Base-by-base conservation (phyloP, 2,888 invertebrate genomes). In the Rhagonycha fulva region DNA sequence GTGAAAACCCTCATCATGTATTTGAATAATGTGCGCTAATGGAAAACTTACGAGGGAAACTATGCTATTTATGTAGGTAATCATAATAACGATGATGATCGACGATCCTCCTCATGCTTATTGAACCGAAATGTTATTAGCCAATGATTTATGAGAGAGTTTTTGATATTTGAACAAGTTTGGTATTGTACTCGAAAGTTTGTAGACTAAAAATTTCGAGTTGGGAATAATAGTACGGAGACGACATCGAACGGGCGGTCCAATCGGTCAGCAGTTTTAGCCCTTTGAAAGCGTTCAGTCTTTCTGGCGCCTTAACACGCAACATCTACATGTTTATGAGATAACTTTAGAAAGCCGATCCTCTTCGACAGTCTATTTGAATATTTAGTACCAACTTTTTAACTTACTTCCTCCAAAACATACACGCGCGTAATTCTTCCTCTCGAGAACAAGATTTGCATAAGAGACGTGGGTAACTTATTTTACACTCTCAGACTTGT, bases 301-400 rank as follows among this genome's bases (percentile, higher is more conserved):
- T 71, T 68, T 70, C 67, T 70, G 78, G 71, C 71, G 78, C 61
- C 74, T 71, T 72, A 70, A 80, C 76, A 79, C 78, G 79, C 76
- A 79, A 76, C 80, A 80, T 79, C 82, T 80, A 77, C 81, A 80
- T 79, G 78, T 80, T 82, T 80, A 81, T 81, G 78, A 80, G 82
- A 78, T 80, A 80, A 82, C 76, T 80, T 79, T 72, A 60, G 74
- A 75, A 80, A 80, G 76, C 76, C 80, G 79, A 81, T 80, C 80
- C 78, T 77, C 80, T 79, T 80, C 75, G 80, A 79, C 79, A 79
- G 74, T 75, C 70, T 76, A 78, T 78, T 78, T 80, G 80, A 79
- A 79, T 80, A 80, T 80, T 79, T 80, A 77, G 76, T 47, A 75
- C 76, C 76, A 77, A 78, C 73, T 70, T 66, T 47, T 47, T 47